Base-by-base conservation (phyloP, 2,888 invertebrate genomes). In the Drosophila austrosaltans region DNA sequence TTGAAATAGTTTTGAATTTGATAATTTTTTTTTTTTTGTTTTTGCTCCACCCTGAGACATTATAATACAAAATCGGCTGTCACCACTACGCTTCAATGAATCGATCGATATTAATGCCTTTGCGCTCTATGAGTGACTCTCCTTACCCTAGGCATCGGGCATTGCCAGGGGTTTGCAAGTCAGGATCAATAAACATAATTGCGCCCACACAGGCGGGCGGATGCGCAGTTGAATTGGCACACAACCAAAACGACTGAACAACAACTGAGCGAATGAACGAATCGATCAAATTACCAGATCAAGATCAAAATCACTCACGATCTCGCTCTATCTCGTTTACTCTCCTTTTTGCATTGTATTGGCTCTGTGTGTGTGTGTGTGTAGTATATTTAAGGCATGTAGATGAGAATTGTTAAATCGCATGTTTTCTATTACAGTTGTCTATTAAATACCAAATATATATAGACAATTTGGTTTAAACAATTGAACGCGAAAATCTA, bases 161-260 rank as follows among this genome's bases (percentile, higher is more conserved):
- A 48, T 20, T 22, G 16, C 16, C 16, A 16, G 16, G 48, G 63
- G 79, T 53, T 84, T 75, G 77, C 76, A 73, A 78, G 81, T 79
- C 81, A 73, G 81, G 79, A 89, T 87, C 82, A 81, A 82, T 79
- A 72, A 67, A 72, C 79, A 81, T 90, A 89, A 91, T 90, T 90
- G 89, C 75, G 89, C 84, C 91, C 91, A 90, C 91, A 89, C 90
- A 87, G 86, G 82, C 70, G 62, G 84, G 85, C 91, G 90, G 91
- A 91, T 90, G 90, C 88, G 84, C 91, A 91, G 81, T 90, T 86
- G 89, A 91, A 75, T 74, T 81, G 72, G 77, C 76, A 82, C 70
- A 80, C 48, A 48, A 48, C 22, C 48, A 48, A 48, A 48, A 20
- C 44, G 44, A 20, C 44, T 44, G 44, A 69, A 59, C 58, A 69